phyloP scores from a whole-genome alignment of 2,888 invertebrate genomes.

The Caenorhabditis sp. region DNA sequence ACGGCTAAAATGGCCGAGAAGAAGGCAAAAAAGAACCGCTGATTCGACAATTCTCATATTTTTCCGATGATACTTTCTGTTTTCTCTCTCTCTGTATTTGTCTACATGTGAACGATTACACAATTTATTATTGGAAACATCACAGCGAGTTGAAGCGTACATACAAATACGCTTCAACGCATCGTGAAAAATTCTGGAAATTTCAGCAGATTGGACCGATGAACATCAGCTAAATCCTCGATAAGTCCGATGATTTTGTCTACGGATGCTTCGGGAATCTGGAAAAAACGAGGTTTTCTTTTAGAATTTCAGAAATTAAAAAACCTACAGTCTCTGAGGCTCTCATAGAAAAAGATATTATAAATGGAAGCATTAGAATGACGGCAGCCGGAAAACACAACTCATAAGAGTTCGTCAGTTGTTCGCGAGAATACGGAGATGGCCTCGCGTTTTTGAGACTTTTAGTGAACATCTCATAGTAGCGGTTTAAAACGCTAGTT shows the following conservation, averaged over 20 bases:
- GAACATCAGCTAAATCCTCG: constrained; percentile 24
- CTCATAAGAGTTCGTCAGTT: constrained; percentile 26
- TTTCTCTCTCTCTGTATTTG: background rate
- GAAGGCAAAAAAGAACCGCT: constrained; percentile 17
- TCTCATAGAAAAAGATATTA: constrained; percentile 33
- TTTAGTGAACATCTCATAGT: constrained; percentile 8
- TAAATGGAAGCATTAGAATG: constrained; percentile 44
- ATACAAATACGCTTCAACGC: too few species aligned
- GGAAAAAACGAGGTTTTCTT: too few species aligned
- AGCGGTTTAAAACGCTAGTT: constrained; percentile 11
- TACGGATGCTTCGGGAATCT: constrained; percentile 14
- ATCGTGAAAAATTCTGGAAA: constrained; percentile 36
- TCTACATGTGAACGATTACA: background rate
- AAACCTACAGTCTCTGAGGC: constrained; percentile 22
- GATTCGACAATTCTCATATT: background rate
- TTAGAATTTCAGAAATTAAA: background rate
- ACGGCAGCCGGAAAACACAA: constrained; percentile 40
- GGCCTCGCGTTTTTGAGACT: background rate
- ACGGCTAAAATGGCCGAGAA: constrained; percentile 9
- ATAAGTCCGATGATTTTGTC: constrained; percentile 34
- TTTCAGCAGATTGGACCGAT: constrained; percentile 14
- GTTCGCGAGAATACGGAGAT: constrained; percentile 28
- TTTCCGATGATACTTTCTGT: background rate
- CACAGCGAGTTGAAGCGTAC: background rate
- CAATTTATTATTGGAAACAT: background rate